These are phyloP conservation scores for Hydropsyche betteni DNA, from an alignment of 2,888 invertebrate species.

Conservation along the genomic window DNA sequence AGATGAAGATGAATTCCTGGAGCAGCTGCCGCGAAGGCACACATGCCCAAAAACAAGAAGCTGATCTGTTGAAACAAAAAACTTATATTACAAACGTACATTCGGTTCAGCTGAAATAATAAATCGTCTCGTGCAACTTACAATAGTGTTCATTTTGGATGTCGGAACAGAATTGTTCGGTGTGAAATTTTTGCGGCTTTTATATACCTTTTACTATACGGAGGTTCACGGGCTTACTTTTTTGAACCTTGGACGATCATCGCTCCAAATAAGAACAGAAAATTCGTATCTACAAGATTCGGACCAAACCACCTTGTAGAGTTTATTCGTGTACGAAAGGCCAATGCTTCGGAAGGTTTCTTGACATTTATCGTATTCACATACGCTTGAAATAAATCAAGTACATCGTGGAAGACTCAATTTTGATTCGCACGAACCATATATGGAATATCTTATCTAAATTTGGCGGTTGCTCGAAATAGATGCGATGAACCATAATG, in stretches of 20 bases:
- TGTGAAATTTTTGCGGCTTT: background rate
- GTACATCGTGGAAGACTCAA: background rate
- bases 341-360: conserved; percentile 3
- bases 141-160: conserved; percentile 27
- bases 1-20: conserved; percentile 37
- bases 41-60: conserved; percentile 23
- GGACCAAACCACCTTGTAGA: conserved; percentile 39
- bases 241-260: background rate
- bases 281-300: background rate
- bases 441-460: too few relatives aligned
- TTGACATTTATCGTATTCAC: background rate
- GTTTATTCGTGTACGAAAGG: conserved; percentile 13
- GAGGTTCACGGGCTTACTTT: too few relatives aligned
- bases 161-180: background rate
- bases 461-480: too few relatives aligned
- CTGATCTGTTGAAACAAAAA: conserved; percentile 22
- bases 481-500: too few relatives aligned
- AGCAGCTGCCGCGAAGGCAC: conserved; percentile 26
- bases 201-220: conserved; percentile 2
- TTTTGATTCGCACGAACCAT: too few relatives aligned
- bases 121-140: conserved; percentile 7
- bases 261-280: conserved; percentile 13
- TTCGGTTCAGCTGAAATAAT: background rate
- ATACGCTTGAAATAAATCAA: background rate
- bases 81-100: conserved; percentile 2